Conservation (phyloP, 2,888 invertebrate genomes). For the Leucophenga montana region DNA sequence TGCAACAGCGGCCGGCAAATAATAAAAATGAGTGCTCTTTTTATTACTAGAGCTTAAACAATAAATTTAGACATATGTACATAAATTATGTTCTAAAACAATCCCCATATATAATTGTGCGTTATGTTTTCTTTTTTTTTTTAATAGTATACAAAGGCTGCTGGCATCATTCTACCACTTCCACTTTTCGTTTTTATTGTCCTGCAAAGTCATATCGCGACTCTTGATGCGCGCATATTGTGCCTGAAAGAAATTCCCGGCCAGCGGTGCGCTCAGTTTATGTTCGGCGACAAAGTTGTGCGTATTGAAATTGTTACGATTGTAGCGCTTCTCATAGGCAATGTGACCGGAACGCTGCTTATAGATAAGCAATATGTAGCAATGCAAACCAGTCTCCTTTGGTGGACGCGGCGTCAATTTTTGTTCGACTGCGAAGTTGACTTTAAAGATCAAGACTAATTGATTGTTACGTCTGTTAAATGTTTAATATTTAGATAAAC, state of each 20-base stretch:
- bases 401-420: constrained; percentile 93
- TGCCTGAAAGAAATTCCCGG: constrained; percentile 67
- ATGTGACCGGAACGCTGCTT: constrained; percentile 75
- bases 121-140: not conserved
- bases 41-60: constrained; percentile 12
- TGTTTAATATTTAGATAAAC: no score
- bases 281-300: constrained; percentile 85
- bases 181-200: no score
- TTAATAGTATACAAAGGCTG: not conserved
- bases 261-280: constrained; percentile 78
- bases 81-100: constrained; percentile 40
- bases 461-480: no score
- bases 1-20: constrained; percentile 84
- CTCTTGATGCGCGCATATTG: constrained; percentile 55
- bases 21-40: constrained; percentile 62
- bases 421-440: no score
- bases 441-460: no score
- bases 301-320: constrained; percentile 79
- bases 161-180: not conserved
- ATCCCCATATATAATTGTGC: not conserved
- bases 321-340: constrained; percentile 68
- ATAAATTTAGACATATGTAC: constrained; percentile 52
- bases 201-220: no score
- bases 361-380: constrained; percentile 86
- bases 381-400: constrained; percentile 81